These are phyloP conservation scores for Peromyscus aztecus DNA, from an alignment of 2,797 vertebrate genomes.

Conservation along the genomic window DNA sequence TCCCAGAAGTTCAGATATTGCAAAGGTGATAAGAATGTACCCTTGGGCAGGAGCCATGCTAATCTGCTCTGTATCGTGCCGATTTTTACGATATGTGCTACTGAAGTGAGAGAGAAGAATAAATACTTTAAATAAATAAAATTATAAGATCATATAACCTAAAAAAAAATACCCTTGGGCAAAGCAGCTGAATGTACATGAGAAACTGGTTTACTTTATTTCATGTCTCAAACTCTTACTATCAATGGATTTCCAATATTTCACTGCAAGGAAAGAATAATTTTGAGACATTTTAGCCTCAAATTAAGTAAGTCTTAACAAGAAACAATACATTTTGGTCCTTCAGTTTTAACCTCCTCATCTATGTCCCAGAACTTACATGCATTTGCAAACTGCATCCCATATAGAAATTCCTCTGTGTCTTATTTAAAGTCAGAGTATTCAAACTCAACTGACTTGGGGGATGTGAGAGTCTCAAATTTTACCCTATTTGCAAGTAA, in stretches of 20 bases:
- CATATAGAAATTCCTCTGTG: neutral
- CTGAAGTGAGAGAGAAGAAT: neutral
- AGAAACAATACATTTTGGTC: neutral
- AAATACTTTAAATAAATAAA: neutral
- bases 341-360: neutral
- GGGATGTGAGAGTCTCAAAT: neutral
- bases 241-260: slow-evolving; percentile 47
- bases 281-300: neutral
- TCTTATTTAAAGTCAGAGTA: neutral
- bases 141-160: neutral
- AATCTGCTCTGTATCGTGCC: neutral
- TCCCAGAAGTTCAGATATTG: neutral
- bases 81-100: neutral
- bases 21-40: slow-evolving; percentile 41
- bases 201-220: slow-evolving; percentile 20
- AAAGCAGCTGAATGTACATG: neutral
- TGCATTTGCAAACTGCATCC: neutral
- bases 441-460: slow-evolving; percentile 20
- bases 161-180: neutral
- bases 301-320: neutral
- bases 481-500: neutral
- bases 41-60: neutral
- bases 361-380: neutral
- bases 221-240: slow-evolving; percentile 7
- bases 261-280: slow-evolving; percentile 26